A percentile compares a stretch with the other conserved stretches of the same genome.
phyloP scores from a whole-genome alignment of 2,797 vertebrate species.

The Etheostoma perlongum region DNA sequence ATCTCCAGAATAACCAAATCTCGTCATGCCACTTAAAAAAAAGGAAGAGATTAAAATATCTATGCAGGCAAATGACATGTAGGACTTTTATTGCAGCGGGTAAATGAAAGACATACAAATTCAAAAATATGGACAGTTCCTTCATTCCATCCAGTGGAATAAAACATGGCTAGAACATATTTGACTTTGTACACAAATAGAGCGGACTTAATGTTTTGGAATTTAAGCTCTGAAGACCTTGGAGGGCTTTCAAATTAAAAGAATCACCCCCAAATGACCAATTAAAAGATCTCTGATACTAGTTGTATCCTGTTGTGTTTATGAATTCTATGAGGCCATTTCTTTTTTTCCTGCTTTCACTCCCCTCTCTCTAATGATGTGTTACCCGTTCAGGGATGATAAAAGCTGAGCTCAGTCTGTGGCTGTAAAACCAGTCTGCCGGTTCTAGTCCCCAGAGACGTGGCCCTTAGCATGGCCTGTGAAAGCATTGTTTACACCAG shows the following conservation, averaged over 20 bases:
- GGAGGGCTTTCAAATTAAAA: conserved; percentile 45
- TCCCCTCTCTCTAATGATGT: conserved; percentile 63
- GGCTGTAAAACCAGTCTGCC: conserved; percentile 68
- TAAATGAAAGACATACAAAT: conserved; percentile 44
- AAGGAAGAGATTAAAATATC: conserved; percentile 18
- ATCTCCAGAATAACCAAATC: conserved; percentile 42
- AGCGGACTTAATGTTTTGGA: conserved; percentile 35
- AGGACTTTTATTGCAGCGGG: conserved; percentile 32
- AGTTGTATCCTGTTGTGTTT: conserved; percentile 56
- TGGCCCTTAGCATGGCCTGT: conserved; percentile 59
- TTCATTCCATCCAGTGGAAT: conserved; percentile 45
- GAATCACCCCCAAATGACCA: conserved; percentile 64
- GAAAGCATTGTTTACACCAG: conserved; percentile 75
- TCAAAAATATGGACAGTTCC: conserved; percentile 34
- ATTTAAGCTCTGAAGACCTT: conserved; percentile 27
- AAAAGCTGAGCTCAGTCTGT: conserved; percentile 64
- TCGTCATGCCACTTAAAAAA: conserved; percentile 29
- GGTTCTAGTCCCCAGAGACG: conserved; percentile 64
- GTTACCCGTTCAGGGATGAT: conserved; percentile 65
- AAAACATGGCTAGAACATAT: conserved; percentile 42
- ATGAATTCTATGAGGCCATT: conserved; percentile 69
- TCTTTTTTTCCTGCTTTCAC: conserved; percentile 59
- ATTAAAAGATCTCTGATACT: conserved; percentile 67
- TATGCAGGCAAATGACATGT: conserved; percentile 26
- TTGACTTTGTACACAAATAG: conserved; percentile 45